Percentiles rank a stretch among this genome's conserved stretches.
Conservation (phyloP, 2,113 vertebrate genomes). For the Pseudois nayaur region DNA sequence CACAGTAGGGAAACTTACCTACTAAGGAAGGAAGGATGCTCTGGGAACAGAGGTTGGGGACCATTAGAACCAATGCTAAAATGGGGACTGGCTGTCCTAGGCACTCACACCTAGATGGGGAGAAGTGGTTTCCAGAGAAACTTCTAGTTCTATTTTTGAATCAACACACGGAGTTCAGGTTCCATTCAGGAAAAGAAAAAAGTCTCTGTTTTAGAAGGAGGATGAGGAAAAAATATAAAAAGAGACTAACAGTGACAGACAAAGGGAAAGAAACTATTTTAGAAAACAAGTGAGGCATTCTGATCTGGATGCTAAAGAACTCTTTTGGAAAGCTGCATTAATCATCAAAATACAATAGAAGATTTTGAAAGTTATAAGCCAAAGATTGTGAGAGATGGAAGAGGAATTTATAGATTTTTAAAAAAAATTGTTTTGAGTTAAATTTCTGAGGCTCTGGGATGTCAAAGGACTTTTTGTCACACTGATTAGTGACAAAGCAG, state of each 20-base stretch:
- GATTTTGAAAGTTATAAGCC: not conserved
- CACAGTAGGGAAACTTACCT: not conserved
- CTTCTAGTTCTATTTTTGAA: not conserved
- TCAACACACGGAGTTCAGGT: not conserved
- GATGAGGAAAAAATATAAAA: not conserved
- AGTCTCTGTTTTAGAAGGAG: not conserved
- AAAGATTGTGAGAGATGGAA: not conserved
- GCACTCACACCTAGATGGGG: not conserved
- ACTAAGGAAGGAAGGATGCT: not conserved
- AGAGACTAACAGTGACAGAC: not conserved
- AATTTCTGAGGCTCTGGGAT: not conserved
- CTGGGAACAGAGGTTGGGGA: not conserved
- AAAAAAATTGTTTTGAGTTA: not conserved
- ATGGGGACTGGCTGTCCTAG: not conserved
- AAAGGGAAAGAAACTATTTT: not conserved
- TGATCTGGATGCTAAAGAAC: not conserved
- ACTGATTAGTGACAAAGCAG: not conserved
- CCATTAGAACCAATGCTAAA: accelerated
- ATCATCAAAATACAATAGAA: not conserved
- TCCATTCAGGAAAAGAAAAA: not conserved
- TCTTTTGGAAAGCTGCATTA: not conserved
- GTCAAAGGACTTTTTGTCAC: not conserved
- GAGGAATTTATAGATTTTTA: not conserved
- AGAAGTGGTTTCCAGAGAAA: not conserved
- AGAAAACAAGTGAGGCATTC: not conserved